phyloP scores from a whole-genome alignment of 1,140 invertebrate genomes.

The Procambarus clarkii region DNA sequence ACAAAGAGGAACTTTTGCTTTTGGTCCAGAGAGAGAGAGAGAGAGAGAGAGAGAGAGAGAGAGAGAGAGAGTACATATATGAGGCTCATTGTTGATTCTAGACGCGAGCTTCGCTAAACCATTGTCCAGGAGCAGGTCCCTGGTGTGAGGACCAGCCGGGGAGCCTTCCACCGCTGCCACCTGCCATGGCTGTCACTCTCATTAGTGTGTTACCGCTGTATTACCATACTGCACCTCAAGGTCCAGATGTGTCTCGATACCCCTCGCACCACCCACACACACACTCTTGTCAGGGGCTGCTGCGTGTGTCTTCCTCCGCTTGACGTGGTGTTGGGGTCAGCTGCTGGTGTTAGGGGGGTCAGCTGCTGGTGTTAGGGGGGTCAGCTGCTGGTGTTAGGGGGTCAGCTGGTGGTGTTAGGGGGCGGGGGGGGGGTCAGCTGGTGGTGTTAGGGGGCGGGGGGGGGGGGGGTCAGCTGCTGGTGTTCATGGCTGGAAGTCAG shows the following conservation, averaged over 20 bases:
- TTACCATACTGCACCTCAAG: constrained; percentile 42
- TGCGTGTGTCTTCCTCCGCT: no score
- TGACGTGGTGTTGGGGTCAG: neutral
- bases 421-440: no score
- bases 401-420: no score
- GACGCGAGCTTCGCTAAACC: constrained; percentile 13
- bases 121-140: constrained; percentile 30
- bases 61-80: neutral
- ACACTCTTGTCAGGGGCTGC: neutral
- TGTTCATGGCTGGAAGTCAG: no score
- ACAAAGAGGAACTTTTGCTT: neutral
- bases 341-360: neutral
- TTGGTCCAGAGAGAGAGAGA: neutral
- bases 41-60: neutral
- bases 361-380: no score
- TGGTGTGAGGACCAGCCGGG: neutral
- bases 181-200: constrained; percentile 43
- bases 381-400: no score
- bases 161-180: neutral
- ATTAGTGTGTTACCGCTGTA: constrained; percentile 54
- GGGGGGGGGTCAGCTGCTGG: no score
- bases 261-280: neutral
- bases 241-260: constrained; percentile 19
- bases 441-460: no score
- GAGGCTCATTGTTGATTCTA: constrained; percentile 31